Evolutionary conservation across 2,888 invertebrate species (phyloP).

Genomic region (Psococerastis gibbosa): DNA sequence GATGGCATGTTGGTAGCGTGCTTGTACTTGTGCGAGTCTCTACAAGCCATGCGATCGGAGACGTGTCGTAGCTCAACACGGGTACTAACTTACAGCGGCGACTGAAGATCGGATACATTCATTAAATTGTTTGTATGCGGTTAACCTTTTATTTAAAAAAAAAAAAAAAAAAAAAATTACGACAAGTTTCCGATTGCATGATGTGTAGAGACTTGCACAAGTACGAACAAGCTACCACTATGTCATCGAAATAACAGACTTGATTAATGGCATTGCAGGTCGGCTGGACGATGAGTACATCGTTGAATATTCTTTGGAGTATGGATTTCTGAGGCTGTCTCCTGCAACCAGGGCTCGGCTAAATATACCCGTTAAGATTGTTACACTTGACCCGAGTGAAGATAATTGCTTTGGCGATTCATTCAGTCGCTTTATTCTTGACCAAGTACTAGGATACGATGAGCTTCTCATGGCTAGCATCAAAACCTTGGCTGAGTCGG

Average conservation of each 20-base stretch:
- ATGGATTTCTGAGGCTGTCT: constrained; percentile 83
- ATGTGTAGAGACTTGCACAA: no score
- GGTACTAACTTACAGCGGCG: no score
- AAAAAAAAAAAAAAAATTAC: no score
- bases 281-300: constrained; percentile 84
- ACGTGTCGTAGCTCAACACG: no score
- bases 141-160: constrained; percentile 5
- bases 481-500: constrained; percentile 84
- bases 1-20: no score
- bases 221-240: no score
- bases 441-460: constrained; percentile 90
- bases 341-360: constrained; percentile 67
- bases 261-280: constrained; percentile 26
- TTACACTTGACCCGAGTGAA: constrained; percentile 66
- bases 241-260: no score
- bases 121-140: no score
- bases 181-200: no score
- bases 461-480: constrained; percentile 94
- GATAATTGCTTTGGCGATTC: constrained; percentile 89
- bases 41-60: no score
- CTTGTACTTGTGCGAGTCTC: no score
- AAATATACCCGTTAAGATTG: constrained; percentile 79
- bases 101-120: no score
- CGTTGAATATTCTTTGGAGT: constrained; percentile 93
- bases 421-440: constrained; percentile 74